Conservation (phyloP, 2,797 vertebrate species). For the Sylvia borin region DNA sequence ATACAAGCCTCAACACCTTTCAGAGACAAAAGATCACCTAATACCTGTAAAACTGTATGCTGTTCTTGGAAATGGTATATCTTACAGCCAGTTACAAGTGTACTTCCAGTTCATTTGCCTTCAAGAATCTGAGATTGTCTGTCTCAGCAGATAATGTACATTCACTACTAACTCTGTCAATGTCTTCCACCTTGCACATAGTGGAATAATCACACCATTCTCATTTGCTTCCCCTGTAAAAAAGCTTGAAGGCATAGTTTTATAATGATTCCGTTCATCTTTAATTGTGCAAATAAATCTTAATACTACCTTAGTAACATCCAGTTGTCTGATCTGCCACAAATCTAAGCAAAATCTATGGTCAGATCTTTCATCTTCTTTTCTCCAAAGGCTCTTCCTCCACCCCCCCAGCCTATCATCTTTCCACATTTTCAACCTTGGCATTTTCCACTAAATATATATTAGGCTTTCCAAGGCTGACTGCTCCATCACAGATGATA, state of each 20-base stretch:
- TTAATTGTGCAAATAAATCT: neutral
- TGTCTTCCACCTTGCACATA: neutral
- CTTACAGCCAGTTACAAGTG: neutral
- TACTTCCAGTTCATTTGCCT: neutral
- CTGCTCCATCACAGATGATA: neutral
- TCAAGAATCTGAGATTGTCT: neutral
- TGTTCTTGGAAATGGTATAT: neutral
- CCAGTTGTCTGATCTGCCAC: neutral
- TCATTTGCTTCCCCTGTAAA: neutral
- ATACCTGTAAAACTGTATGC: neutral
- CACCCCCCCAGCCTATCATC: rapidly evolving
- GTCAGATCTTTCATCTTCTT: neutral
- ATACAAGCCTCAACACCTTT: neutral
- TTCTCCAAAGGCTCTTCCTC: neutral
- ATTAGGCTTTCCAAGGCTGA: neutral
- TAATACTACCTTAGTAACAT: neutral
- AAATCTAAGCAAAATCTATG: neutral
- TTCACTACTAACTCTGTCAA: neutral
- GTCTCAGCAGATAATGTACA: neutral
- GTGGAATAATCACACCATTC: neutral
- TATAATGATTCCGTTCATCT: neutral
- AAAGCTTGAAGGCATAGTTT: neutral
- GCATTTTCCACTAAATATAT: neutral
- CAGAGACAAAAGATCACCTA: neutral
- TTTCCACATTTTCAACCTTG: neutral